These are phyloP conservation scores for Axinella damicornis DNA, from an alignment of 37 sponge, comb jelly and placozoan genomes.

Conservation along the genomic window DNA sequence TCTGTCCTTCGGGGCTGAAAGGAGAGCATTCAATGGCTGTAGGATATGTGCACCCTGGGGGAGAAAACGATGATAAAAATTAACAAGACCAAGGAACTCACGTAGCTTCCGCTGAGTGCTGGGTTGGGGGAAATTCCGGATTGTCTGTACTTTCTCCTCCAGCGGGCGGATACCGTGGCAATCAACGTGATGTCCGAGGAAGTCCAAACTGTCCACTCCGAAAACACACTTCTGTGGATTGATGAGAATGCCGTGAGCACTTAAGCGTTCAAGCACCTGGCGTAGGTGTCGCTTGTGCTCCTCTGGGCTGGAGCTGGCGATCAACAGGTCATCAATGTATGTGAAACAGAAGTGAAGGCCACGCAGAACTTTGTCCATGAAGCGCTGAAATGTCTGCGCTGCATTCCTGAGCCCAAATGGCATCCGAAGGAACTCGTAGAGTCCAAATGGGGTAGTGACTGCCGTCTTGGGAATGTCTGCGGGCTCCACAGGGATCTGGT, in stretches of 20 bases:
- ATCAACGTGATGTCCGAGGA: conserved; percentile 7
- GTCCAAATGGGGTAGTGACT: too few species aligned
- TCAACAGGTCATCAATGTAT: conserved; percentile 47
- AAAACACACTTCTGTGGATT: not conserved
- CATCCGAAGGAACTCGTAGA: too few species aligned
- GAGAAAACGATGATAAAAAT: conserved; percentile 62
- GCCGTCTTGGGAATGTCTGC: conserved; percentile 54
- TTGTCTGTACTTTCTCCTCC: conserved; percentile 11
- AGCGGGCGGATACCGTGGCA: not conserved
- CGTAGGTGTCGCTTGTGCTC: conserved; percentile 44
- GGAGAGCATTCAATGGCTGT: conserved; percentile 41
- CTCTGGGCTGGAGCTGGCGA: conserved; percentile 27
- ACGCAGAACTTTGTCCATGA: conserved; percentile 50
- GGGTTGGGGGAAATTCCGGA: conserved; percentile 52
- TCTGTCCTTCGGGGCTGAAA: not conserved
- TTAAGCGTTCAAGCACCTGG: conserved; percentile 5
- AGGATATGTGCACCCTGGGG: conserved; percentile 44
- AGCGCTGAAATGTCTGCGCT: too few species aligned
- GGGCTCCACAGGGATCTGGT: conserved; percentile 61
- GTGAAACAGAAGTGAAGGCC: conserved; percentile 45
- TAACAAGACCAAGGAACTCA: too few species aligned
- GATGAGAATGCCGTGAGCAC: not conserved
- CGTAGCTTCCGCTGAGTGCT: too few species aligned
- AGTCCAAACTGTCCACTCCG: not conserved
- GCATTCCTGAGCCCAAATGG: too few species aligned